Evolutionary conservation across 2,113 vertebrate species (phyloP), one percentile per base, ranked within the genome.

Genomic region (Erythrolamprus reginae): DNA sequence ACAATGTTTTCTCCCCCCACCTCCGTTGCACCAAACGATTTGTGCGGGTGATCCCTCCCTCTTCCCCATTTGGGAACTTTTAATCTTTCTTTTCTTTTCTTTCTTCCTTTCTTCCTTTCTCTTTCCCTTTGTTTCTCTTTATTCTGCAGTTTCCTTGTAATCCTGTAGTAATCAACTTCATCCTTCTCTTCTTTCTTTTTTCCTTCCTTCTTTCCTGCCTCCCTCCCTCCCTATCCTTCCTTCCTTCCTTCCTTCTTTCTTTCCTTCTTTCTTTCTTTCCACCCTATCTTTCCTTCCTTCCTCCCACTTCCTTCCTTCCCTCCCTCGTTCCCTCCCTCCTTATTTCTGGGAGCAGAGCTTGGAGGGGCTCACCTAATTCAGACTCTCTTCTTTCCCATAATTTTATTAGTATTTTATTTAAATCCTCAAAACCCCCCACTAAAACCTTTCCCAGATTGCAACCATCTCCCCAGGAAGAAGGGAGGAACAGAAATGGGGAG

Each of bases 1-100:
- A 95, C 94, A 93, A 91, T 89, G 26, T 7, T 7, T 48, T 87
- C 26, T 89, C 82, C 42, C 88, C 28, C 91, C 56, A 87, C 19
- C 90, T 52, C 90, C 33, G 65, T 47, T 56, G 7, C 26, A 4
- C 42, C n/a, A 70, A 19, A 70, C n/a, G 61, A 7, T 70, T 70
- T 70, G 28, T 5, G 61, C 13, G 61, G 61, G n/a, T 12, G 10
- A 3, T 61, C 58, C 38, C 56, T 6, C 15, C 0, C 9, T 15
- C 47, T 90, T 45, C 26, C 42, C 15, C 1, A 8, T 47, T 9
- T 28, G 26, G n/a, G 21, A 42, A n/a, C n/a, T n/a, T n/a, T n/a
- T n/a, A n/a, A n/a, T n/a, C n/a, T n/a, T n/a, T n/a, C n/a, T n/a
- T n/a, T n/a, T n/a, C n/a, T n/a, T n/a, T n/a, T n/a, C n/a, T n/a